Conservation (phyloP, 30 jellyfish, hydroid and myxozoan species). For the Aurelia sp. region DNA sequence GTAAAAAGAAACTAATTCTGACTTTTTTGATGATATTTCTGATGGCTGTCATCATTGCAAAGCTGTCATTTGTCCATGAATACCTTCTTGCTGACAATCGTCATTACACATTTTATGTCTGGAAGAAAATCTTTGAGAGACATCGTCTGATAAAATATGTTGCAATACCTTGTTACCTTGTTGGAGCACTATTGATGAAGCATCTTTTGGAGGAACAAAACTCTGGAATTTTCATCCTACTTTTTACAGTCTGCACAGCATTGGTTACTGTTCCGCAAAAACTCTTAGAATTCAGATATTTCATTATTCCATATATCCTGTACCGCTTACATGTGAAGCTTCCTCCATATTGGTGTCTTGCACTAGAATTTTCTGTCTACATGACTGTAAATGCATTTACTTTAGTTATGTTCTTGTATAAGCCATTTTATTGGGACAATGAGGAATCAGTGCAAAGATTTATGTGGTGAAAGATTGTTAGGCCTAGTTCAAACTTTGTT, state of each 20-base stretch:
- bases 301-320: conserved; percentile 81
- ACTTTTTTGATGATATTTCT: background rate
- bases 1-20: background rate
- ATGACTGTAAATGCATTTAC: conserved; percentile 64
- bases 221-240: conserved; percentile 60
- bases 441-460: conserved; percentile 71
- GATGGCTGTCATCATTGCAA: conserved; percentile 15
- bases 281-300: conserved; percentile 90
- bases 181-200: conserved; percentile 33
- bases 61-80: conserved; percentile 80
- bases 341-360: conserved; percentile 49
- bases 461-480: conserved; percentile 77
- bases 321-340: conserved; percentile 64
- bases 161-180: conserved; percentile 69
- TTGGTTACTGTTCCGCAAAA: conserved; percentile 93
- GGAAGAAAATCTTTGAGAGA: conserved; percentile 80
- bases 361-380: conserved; percentile 68
- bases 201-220: conserved; percentile 18
- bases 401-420: conserved; percentile 67
- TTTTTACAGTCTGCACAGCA: conserved; percentile 32
- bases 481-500: conserved; percentile 1
- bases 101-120: conserved; percentile 89
- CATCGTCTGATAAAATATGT: conserved; percentile 76
- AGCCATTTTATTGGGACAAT: conserved; percentile 88
- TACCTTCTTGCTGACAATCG: conserved; percentile 96